These are phyloP conservation scores for Scolopax mira DNA, from an alignment of 2,113 vertebrate genomes.

Conservation along the genomic window DNA sequence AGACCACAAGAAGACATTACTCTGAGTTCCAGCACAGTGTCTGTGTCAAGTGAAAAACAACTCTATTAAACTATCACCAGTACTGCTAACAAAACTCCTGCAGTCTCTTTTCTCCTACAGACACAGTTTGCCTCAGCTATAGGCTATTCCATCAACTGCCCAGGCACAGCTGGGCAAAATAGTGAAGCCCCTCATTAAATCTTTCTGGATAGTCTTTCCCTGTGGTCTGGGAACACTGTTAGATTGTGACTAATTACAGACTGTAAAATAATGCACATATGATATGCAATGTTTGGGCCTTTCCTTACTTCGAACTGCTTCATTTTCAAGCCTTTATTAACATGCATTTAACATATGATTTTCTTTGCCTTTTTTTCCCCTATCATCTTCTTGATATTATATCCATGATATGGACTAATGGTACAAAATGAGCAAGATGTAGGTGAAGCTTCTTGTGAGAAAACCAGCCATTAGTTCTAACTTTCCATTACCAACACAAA, in stretches of 20 bases:
- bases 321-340: neutral
- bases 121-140: neutral
- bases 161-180: neutral
- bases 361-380: neutral
- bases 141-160: neutral
- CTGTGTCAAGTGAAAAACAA: neutral
- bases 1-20: neutral
- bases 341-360: neutral
- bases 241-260: neutral
- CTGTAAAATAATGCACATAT: neutral
- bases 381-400: neutral
- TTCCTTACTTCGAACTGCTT: neutral
- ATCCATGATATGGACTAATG: neutral
- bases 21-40: neutral
- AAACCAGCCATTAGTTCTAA: constrained; percentile 7
- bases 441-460: constrained; percentile 14
- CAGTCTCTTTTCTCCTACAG: neutral
- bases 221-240: neutral
- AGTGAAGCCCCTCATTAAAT: neutral
- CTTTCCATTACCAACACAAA: constrained; percentile 52
- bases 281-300: neutral
- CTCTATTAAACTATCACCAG: neutral
- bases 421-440: neutral
- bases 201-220: neutral
- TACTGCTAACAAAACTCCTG: neutral